phyloP scores from a whole-genome alignment of 2,113 vertebrate species.

The Sylvilagus bachmani region DNA sequence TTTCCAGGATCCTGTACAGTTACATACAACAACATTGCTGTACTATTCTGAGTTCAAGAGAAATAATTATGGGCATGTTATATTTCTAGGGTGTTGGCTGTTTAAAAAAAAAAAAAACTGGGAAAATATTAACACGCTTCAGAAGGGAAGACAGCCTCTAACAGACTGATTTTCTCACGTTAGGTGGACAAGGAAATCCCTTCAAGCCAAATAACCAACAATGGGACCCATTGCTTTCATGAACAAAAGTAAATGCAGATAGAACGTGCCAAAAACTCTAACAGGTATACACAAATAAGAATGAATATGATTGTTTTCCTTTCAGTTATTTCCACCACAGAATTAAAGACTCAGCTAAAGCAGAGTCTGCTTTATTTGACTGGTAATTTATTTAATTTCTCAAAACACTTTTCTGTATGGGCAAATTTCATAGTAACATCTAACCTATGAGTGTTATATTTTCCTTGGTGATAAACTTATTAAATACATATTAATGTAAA shows the following conservation, averaged over 20 bases:
- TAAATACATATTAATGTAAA: not conserved
- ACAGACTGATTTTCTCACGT: not conserved
- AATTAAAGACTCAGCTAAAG: not conserved
- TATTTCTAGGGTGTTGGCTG: not conserved
- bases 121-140: not conserved
- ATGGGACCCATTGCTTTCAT: not conserved
- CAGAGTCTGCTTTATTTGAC: not conserved
- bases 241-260: not conserved
- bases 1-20: not conserved
- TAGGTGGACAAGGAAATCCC: not conserved
- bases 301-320: not conserved
- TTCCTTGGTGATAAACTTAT: not conserved
- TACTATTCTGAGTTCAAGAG: not conserved
- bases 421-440: not conserved
- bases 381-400: not conserved
- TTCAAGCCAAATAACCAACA: not conserved
- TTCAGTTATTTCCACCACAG: not conserved
- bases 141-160: not conserved
- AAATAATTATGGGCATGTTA: not conserved
- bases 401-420: slow-evolving; percentile 25
- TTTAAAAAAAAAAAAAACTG: not conserved
- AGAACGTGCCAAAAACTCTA: not conserved
- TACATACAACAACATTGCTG: not conserved
- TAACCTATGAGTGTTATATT: not conserved
- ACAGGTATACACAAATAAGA: not conserved